phyloP scores from a whole-genome alignment of 2,113 vertebrate species.

The Scomber colias region DNA sequence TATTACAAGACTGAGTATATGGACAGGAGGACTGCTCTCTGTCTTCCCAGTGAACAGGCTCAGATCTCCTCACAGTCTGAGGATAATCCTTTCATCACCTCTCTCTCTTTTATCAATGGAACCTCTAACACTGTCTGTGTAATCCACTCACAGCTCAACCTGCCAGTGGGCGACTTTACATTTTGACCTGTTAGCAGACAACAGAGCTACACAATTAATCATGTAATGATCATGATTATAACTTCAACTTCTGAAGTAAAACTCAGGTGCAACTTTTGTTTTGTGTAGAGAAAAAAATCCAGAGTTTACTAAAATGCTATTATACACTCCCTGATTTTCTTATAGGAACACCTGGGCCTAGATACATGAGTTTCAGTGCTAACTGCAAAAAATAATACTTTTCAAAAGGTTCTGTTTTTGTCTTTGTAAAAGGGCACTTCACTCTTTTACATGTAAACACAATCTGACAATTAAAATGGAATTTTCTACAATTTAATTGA shows the following conservation, averaged over 20 bases:
- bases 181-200: background rate
- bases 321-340: too few relatives aligned
- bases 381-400: too few relatives aligned
- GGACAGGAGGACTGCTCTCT: background rate
- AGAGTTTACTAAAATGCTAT: background rate
- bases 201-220: background rate
- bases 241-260: too few relatives aligned
- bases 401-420: too few relatives aligned
- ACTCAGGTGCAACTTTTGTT: background rate
- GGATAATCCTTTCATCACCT: conserved; percentile 29
- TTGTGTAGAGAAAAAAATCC: background rate
- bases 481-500: too few relatives aligned
- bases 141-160: conserved; percentile 16
- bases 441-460: too few relatives aligned
- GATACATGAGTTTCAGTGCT: too few relatives aligned
- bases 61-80: background rate
- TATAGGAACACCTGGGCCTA: too few relatives aligned
- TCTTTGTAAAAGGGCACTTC: too few relatives aligned
- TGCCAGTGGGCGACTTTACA: background rate
- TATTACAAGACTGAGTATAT: background rate
- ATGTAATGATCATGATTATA: background rate
- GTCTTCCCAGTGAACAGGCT: background rate
- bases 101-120: conserved; percentile 47
- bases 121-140: background rate
- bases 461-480: too few relatives aligned